Evolutionary conservation across 2,113 vertebrate genomes (phyloP).

Genomic region (Oncorhynchus clarkii): DNA sequence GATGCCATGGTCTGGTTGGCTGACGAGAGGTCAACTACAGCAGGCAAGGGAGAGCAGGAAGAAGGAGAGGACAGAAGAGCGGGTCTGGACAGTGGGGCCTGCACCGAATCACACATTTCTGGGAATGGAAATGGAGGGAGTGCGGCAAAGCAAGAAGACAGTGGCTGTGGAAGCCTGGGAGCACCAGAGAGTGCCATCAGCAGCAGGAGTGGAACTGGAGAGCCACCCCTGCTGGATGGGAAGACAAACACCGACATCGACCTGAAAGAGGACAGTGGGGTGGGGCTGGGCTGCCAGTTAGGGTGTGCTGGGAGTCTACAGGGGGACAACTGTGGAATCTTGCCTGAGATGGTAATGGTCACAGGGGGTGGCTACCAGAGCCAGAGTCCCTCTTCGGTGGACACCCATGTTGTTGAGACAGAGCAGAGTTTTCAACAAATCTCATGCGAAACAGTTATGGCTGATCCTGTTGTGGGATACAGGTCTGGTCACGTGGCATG

Average conservation of each 20-base stretch:
- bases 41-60: neutral
- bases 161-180: conserved; percentile 69
- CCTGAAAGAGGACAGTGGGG: conserved; percentile 52
- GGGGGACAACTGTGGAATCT: conserved; percentile 28
- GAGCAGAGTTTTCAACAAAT: conserved; percentile 26
- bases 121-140: neutral
- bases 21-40: neutral
- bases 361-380: conserved; percentile 51
- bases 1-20: conserved; percentile 13
- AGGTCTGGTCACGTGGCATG: conserved; percentile 55
- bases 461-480: conserved; percentile 59
- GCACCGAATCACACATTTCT: conserved; percentile 38
- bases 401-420: neutral
- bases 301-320: conserved; percentile 44
- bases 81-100: conserved; percentile 69
- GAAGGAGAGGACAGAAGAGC: conserved; percentile 49
- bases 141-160: conserved; percentile 61
- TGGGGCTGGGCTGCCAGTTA: conserved; percentile 47
- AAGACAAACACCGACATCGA: neutral
- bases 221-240: conserved; percentile 41
- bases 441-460: conserved; percentile 29
- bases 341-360: conserved; percentile 13
- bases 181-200: conserved; percentile 50
- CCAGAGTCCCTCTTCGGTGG: conserved; percentile 47
- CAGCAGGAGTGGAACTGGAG: conserved; percentile 27